Base-by-base conservation (phyloP, 2,113 vertebrate genomes). In the Phaetusa simplex region DNA sequence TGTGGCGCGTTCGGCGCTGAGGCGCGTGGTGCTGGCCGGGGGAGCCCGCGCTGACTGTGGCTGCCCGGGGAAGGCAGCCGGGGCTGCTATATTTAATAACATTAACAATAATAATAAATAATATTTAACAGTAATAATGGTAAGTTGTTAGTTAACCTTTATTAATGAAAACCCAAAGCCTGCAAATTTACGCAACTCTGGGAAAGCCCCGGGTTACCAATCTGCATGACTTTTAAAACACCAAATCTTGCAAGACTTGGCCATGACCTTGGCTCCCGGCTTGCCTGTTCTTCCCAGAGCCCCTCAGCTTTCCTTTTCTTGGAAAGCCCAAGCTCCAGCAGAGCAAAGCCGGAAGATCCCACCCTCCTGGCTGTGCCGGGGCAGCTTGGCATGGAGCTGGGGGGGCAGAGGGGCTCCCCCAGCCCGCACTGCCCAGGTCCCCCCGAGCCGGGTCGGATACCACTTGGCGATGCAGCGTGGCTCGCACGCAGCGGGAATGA, bases 1-100 rank as follows among this genome's bases (percentile, higher is more conserved):
- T 11, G 1, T 0, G 3, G 47, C 0, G 14, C 7, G 4, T 4
- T 8, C 2, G 0, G 38, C 40, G 58, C 73, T 1, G 19, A 40
- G 50, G 70, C 9, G 6, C 5, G 3, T 0, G 0, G 56, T 53
- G 81, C 20, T 1, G 23, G 66, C 18, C 17, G 69, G 55, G 7
- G 6, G 34, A 50, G 69, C 76, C 56, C 52, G 43, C 5, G 59
- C 65, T 10, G 16, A 1, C 52, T 30, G 53, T 4, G 2, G 47
- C n/a, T 88, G 40, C 84, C 40, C 66, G 82, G 59, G 53, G 45
- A 38, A 74, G 47, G 65, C 85, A 87, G 78, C 65, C 45, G 61
- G 64, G 45, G 18, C 78, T 34, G 55, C 55, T 61, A 34, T 20
- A 66, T 52, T 77, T 85, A 85, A 70, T 49, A 69, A 17, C 22